Evolutionary conservation across 1,140 invertebrate genomes (phyloP), one percentile per base, ranked within the genome.

Genomic region (Acromyrmex charruanus): DNA sequence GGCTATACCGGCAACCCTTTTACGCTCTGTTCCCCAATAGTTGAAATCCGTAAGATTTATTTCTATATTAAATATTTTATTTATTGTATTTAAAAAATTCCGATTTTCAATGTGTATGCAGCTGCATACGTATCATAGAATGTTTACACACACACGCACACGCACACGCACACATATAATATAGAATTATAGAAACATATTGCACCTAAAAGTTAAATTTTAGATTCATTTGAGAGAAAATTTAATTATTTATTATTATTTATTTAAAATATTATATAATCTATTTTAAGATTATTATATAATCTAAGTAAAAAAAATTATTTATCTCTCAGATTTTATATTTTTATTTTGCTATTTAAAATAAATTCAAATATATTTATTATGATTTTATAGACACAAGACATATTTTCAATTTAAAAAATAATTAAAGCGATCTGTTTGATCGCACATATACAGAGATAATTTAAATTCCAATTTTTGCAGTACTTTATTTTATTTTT

Each of bases 1-100:
- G 96, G 97, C 18, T 96, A 96, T 89, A 96, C 96, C 28, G 97
- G 97, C 53, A 96, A 97, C 93, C 96, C 97, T 28, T 97, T 96
- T 89, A 93, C 91, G 44, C 77, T 80, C 86, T 88, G 91, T 88
- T 77, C 92, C 90, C 90, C 88, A 88, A 90, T 85, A 74, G 80
- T 85, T 49, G 80, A 63, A 39, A 12, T 69, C n/a, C 28, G 94
- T 92, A 93, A 96, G 87, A 94, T 93, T 0, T 96, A 91, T 87
- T 94, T 94, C 86, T 16, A 16, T 39, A 31, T 35, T 12, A 72
- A 12, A 28, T 63, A 63, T 74, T 86, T 53, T 31, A 49, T 28
- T 58, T 14, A 31, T 49, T 66, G 14, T 21, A 59, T 49, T 53
- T 53, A 49, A 93, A 44, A 92, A 81, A 59, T 91, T 55, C 89